These are phyloP conservation scores for Gymnosoma rotundatum DNA, from an alignment of 2,888 invertebrate genomes.

Conservation along the genomic window DNA sequence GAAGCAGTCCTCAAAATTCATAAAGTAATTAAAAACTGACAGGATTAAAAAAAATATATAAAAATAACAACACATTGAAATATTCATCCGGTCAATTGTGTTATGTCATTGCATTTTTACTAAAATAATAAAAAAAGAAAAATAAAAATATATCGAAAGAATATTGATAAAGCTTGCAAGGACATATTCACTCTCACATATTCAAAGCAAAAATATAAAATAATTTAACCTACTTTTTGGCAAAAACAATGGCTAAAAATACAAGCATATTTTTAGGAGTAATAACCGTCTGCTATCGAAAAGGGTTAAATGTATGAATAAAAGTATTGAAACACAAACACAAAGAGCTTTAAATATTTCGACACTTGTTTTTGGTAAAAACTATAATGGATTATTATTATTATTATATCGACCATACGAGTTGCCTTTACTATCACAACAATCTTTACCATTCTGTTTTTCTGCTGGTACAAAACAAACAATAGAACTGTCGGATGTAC, in stretches of 20 bases:
- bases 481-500: slow-evolving; percentile 38
- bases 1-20: background rate
- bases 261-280: slow-evolving; percentile 40
- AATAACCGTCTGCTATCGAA: slow-evolving; percentile 52
- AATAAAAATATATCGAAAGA: slow-evolving; percentile 7
- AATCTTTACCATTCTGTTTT: slow-evolving; percentile 40
- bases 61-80: slow-evolving; percentile 5
- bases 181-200: background rate
- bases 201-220: slow-evolving; percentile 17
- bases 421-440: slow-evolving; percentile 43
- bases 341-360: slow-evolving; percentile 19
- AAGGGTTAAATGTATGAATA: slow-evolving; percentile 46
- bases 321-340: slow-evolving; percentile 1
- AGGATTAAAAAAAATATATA: background rate
- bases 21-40: slow-evolving; percentile 19
- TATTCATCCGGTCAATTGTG: background rate
- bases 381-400: slow-evolving; percentile 59
- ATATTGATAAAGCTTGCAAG: slow-evolving; percentile 38
- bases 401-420: slow-evolving; percentile 50
- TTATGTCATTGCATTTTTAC: slow-evolving; percentile 23
- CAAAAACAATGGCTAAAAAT: slow-evolving; percentile 48
- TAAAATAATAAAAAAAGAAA: slow-evolving; percentile 3
- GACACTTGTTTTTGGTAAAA: slow-evolving; percentile 32
- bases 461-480: slow-evolving; percentile 54
- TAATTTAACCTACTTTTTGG: slow-evolving; percentile 53